Conservation (phyloP, 2,888 invertebrate species). For the Drosophila kokeensis region DNA sequence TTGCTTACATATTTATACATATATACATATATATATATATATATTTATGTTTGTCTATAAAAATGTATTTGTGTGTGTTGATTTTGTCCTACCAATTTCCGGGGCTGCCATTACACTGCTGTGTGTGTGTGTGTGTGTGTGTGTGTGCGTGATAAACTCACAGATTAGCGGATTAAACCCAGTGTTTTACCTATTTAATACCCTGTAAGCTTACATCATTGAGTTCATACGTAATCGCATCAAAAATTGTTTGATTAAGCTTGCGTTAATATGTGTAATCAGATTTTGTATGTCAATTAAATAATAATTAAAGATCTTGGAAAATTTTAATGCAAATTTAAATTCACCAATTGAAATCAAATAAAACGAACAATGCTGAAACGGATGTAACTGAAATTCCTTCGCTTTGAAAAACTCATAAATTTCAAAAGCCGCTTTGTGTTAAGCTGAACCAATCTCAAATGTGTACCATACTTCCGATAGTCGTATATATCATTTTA, state of each 20-base stretch:
- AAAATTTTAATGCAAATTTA: not conserved
- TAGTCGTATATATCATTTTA: not conserved
- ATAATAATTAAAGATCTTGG: not conserved
- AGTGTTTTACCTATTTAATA: constrained; percentile 59
- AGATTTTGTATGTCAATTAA: not conserved
- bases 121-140: constrained; percentile 12
- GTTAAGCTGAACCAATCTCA: not conserved
- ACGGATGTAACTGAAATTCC: not conserved
- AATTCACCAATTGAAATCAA: not conserved
- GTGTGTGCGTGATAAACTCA: constrained; percentile 44
- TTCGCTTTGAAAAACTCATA: too few relatives aligned
- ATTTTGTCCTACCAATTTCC: constrained; percentile 60
- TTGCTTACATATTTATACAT: constrained; percentile 12
- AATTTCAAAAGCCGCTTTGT: not conserved
- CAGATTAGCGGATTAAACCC: constrained; percentile 73
- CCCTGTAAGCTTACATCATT: not conserved
- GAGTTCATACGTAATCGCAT: not conserved
- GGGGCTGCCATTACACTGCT: constrained; percentile 22
- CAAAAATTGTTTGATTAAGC: not conserved
- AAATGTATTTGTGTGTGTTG: constrained; percentile 9
- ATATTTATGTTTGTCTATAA: constrained; percentile 14
- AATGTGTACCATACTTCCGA: not conserved
- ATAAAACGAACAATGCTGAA: not conserved
- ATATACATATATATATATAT: constrained; percentile 9
- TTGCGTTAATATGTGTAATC: not conserved